These are phyloP conservation scores for Pithys albifrons DNA, from an alignment of 2,113 vertebrate species.

Conservation along the genomic window DNA sequence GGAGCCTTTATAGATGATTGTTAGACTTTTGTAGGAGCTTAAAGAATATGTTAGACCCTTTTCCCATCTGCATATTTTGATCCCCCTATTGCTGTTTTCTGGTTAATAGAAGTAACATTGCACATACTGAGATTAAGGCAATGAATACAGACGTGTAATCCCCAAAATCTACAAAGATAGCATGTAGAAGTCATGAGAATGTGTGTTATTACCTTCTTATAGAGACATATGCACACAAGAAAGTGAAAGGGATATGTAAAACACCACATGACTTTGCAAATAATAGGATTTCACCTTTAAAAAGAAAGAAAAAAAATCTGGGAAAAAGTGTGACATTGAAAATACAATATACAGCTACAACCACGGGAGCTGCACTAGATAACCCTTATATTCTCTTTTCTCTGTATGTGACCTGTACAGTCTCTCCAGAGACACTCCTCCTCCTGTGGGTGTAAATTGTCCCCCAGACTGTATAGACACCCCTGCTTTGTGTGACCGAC, in stretches of 20 bases:
- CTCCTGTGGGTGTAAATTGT: accelerated
- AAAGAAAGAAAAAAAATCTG: not conserved
- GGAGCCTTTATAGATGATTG: not conserved
- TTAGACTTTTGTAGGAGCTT: not conserved
- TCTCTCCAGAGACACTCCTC: not conserved
- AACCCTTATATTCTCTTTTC: not conserved
- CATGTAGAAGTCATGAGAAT: not conserved
- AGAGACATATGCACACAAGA: not conserved
- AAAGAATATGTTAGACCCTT: not conserved
- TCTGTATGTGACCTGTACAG: not conserved
- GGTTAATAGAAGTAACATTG: not conserved
- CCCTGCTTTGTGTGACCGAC: accelerated
- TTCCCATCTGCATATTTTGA: not conserved
- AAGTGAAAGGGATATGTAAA: not conserved
- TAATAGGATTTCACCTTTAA: not conserved
- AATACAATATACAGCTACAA: not conserved
- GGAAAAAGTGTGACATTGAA: not conserved
- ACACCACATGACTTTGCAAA: not conserved
- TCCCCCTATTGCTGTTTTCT: not conserved
- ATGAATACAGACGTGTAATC: not conserved
- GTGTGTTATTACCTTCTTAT: not conserved
- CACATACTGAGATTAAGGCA: not conserved
- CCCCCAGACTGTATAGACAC: not conserved
- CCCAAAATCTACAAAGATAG: not conserved
- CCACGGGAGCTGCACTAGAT: accelerated